Base-by-base conservation (phyloP, 2,797 vertebrate genomes). In the Echeneis naucrates region DNA sequence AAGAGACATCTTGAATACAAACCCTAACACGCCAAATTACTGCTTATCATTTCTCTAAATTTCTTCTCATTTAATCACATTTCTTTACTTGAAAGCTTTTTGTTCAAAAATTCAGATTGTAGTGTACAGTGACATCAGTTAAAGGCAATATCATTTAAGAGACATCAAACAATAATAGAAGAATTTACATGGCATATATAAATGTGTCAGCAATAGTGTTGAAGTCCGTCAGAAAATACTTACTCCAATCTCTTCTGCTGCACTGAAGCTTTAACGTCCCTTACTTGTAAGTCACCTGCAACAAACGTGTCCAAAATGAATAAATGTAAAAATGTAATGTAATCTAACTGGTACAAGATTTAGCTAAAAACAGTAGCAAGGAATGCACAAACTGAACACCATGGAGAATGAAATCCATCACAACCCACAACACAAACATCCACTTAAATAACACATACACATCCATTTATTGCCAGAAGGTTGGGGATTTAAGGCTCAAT, bases 401-500 rank as follows among this genome's bases (percentile, higher is more conserved):
- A 19, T 3, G 21, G 35, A 55, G 54, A 48, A 54, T 51, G 42
- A 68, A 61, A 47, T 62, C 32, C 48, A 66, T 60, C 23, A 63
- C 1, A 14, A 32, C 33, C 48, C 32, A 38, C 1, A 45, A 48
- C 47, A 56, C 45, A 27, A 16, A 51, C 44, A 64, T 16, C 13
- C 42, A 63, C 54, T 62, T 42, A 54, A 62, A 56, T 60, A 72
- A 57, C 74, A 56, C 16, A 73, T 50, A 69, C 32, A 19, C 66
- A 66, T 9, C 23, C 51, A 55, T 33, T 30, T 60, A 74, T 63
- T 63, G 88, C 87, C 82, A 87, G 82, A 90, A 87, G 87, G 89
- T 87, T 77, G 58, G 32, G 79, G 89, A 92, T 91, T 92, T 88
- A 89, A 73, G 86, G 89, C 85, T 91, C 87, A 88, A 72, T 75